Percentiles rank a stretch among this genome's conserved stretches.
Conservation (phyloP, 2,113 vertebrate genomes). For the Gadus macrocephalus region DNA sequence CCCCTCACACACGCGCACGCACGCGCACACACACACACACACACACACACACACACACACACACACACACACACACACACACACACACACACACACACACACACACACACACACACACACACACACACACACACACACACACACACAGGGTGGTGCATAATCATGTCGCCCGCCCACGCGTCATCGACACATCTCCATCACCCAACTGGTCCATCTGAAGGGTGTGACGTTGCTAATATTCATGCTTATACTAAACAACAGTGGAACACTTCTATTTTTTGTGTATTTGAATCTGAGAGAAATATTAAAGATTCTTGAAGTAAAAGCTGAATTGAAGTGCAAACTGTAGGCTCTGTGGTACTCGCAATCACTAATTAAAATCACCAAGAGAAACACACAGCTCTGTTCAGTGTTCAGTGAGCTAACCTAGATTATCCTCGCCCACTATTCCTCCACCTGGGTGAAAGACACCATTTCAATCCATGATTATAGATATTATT, state of each 20-base stretch:
- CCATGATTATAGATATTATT: background rate
- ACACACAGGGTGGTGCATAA: constrained; percentile 18
- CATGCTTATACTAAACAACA: no score
- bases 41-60: constrained; percentile 20
- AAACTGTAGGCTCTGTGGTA: no score
- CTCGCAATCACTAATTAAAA: no score
- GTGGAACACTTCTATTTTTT: background rate
- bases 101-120: constrained; percentile 32
- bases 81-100: constrained; percentile 16
- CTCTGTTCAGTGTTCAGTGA: no score
- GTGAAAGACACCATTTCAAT: background rate
- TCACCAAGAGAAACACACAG: no score
- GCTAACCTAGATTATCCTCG: no score
- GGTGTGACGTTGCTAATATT: no score
- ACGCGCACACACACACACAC: constrained; percentile 22
- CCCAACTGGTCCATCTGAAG: no score
- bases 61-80: constrained; percentile 18
- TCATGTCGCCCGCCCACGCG: background rate
- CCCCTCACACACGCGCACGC: constrained; percentile 4
- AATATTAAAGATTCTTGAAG: no score
- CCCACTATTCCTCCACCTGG: background rate
- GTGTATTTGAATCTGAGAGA: no score
- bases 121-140: constrained; percentile 31
- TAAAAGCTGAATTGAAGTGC: no score
- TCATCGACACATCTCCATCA: no score